Evolutionary conservation across 2,113 vertebrate species (phyloP).

Genomic region (Ifrita kowaldi): DNA sequence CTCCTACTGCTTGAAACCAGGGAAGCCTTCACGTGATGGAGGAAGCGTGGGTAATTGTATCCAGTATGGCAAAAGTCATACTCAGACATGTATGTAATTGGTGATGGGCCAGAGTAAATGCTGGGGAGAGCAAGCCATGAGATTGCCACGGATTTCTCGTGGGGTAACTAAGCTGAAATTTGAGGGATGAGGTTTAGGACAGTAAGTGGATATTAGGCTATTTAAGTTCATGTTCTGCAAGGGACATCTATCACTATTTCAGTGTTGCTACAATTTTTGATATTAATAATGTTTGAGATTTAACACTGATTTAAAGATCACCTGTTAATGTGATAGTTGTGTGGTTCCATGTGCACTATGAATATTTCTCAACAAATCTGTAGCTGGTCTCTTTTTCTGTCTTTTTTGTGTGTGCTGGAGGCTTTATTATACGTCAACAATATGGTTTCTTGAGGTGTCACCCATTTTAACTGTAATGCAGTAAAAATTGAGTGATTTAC

Average conservation of each 20-base stretch:
- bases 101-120: not conserved
- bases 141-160: not conserved
- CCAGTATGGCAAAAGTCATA: not conserved
- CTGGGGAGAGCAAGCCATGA: not conserved
- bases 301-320: no score
- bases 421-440: not conserved
- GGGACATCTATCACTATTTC: not conserved
- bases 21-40: fast-evolving
- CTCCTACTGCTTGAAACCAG: not conserved
- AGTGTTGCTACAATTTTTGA: not conserved
- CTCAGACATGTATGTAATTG: fast-evolving
- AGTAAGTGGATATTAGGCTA: not conserved
- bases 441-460: not conserved
- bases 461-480: not conserved
- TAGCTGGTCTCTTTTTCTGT: not conserved
- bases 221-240: not conserved
- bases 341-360: not conserved
- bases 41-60: not conserved
- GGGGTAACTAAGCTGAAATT: not conserved
- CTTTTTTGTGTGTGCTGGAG: not conserved
- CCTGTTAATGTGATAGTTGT: not conserved
- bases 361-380: not conserved
- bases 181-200: not conserved
- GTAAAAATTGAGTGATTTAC: not conserved
- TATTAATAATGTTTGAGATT: not conserved